Evolutionary conservation across 1,140 invertebrate genomes (phyloP).

Genomic region (Homalodisca vitripennis): DNA sequence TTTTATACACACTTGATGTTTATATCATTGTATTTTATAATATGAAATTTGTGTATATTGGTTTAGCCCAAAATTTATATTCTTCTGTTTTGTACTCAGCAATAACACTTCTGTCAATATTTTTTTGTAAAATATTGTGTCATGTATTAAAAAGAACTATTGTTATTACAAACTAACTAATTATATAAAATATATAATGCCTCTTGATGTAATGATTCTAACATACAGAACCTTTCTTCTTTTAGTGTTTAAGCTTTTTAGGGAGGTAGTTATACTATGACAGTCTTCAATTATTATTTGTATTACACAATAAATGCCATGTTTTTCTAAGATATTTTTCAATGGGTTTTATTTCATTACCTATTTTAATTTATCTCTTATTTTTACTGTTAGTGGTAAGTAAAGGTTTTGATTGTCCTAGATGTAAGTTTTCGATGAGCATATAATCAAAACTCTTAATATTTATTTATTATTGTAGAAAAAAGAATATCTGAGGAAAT

Average conservation of each 20-base stretch:
- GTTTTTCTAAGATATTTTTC: slow-evolving; percentile 3
- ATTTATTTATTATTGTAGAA: too few species aligned
- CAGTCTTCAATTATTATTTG: slow-evolving; percentile 17
- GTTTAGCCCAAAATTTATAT: background rate
- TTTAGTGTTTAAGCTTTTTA: background rate
- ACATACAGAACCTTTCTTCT: background rate
- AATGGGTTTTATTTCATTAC: background rate
- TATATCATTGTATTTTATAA: background rate
- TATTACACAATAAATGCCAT: slow-evolving; percentile 24
- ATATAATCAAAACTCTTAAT: too few species aligned
- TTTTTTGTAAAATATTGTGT: slow-evolving; percentile 14
- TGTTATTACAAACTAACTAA: background rate
- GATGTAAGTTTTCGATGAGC: too few species aligned
- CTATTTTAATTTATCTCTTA: too few species aligned
- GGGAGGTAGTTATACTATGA: slow-evolving; percentile 7
- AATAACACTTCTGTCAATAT: slow-evolving; percentile 1
- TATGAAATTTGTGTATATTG: background rate
- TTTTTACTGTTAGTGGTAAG: too few species aligned
- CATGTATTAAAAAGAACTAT: background rate
- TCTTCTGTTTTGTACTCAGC: background rate
- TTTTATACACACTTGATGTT: background rate
- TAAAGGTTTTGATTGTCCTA: too few species aligned
- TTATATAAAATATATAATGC: background rate
- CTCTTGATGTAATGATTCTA: background rate
- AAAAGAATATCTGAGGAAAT: too few species aligned